These are phyloP conservation scores for Phaenicophaeus curvirostris DNA, from an alignment of 2,797 vertebrate species.

Conservation along the genomic window DNA sequence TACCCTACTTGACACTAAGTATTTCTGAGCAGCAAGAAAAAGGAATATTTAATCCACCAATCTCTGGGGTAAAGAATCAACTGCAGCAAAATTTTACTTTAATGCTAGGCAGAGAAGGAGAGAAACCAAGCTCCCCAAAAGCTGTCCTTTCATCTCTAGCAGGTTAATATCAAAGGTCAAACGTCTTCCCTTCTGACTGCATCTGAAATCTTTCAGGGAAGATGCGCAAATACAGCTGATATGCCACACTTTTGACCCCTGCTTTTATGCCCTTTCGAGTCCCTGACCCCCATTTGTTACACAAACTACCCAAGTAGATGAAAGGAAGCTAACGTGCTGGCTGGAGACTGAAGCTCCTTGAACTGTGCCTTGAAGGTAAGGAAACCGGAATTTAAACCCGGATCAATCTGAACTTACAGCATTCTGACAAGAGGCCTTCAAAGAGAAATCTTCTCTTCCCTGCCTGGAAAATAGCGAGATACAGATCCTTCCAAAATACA, in stretches of 20 bases:
- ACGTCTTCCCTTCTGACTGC: neutral
- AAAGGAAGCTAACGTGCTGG: neutral
- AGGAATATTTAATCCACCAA: conserved; percentile 7
- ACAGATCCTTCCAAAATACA: neutral
- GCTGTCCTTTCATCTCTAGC: conserved; percentile 1
- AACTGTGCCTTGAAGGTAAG: neutral
- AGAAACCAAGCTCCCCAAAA: neutral
- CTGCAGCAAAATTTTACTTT: neutral
- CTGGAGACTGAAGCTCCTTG: conserved; percentile 1
- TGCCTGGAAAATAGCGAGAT: neutral
- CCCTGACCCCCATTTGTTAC: neutral
- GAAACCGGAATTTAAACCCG: neutral
- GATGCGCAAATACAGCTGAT: neutral
- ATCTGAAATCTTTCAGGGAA: neutral
- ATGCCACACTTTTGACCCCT: neutral
- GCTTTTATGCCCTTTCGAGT: neutral
- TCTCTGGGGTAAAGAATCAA: conserved; percentile 34
- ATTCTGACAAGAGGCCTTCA: conserved; percentile 38
- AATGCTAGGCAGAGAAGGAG: neutral
- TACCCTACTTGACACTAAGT: neutral
- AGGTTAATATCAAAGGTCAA: conserved; percentile 14
- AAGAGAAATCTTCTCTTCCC: conserved; percentile 19
- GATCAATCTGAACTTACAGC: neutral
- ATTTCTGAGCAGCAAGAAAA: neutral
- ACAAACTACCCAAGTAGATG: neutral